Evolutionary conservation across 2,113 vertebrate genomes (phyloP), one percentile per base, ranked within the genome.

Genomic region (Bubo scandiacus): DNA sequence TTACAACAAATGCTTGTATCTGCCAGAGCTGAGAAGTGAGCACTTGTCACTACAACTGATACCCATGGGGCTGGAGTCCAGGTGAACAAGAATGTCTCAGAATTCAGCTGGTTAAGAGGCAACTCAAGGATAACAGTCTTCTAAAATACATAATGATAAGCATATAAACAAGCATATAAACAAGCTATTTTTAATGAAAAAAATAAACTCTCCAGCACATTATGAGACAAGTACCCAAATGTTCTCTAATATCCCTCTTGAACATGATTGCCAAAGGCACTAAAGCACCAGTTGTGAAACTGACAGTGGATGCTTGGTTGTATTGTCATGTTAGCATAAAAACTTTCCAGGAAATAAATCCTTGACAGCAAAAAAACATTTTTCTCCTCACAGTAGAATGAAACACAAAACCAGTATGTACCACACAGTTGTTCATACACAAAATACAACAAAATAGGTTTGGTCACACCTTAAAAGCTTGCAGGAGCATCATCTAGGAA

Each of bases 251-350:
- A 16, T 16, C 4, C 23, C 43, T 14, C 23, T 27, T 8, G 16
- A 43, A n/a, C 23, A 12, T 0, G 1, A 6, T 5, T 15, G 20
- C 15, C 72, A 80, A 26, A 45, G 20, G 65, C 43, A 32, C 54
- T 25, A 32, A n/a, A 4, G 67, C 73, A 11, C 6, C 36, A 27
- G 11, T 0, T 32, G 11, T 22, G 88, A 83, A 82, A 55, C 21
- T 62, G 51, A 14, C 51, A 43, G 9, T 0, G 1, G n/a, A 2
- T 6, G 8, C 13, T 29, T 25, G 16, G 10, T 45, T 79, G 14
- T 4, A 3, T 13, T 34, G 34, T 19, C 3, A 1, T 0, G 0
- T 49, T 45, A 11, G 14, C 8, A 11, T 7, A 20, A 84, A 57
- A 23, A 18, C 20, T n/a, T 75, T 7, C 38, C 71, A 40, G 81